phyloP scores from a whole-genome alignment of 2,888 invertebrate species.

The Plagodis pulveraria region DNA sequence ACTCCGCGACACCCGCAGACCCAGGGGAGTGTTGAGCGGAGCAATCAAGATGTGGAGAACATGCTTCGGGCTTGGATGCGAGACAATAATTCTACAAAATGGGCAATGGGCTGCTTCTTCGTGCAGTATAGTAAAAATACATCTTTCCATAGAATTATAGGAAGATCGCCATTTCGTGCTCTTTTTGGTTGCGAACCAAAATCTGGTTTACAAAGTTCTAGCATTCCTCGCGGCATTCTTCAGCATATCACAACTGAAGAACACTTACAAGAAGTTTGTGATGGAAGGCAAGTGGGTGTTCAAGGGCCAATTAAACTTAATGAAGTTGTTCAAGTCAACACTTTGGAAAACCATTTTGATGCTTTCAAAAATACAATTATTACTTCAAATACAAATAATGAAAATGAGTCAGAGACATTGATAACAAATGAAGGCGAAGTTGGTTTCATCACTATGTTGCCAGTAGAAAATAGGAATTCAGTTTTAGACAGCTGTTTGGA shows the following conservation, averaged over 20 bases:
- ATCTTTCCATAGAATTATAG: constrained; percentile 38
- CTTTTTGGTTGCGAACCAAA: constrained; percentile 42
- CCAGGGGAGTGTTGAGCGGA: constrained; percentile 33
- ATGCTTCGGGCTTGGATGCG: constrained; percentile 46
- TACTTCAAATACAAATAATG: neutral
- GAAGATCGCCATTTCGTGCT: constrained; percentile 41
- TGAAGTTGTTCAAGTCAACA: neutral
- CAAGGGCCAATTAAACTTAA: constrained; percentile 1
- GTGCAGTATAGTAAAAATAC: constrained; percentile 44
- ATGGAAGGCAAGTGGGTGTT: neutral
- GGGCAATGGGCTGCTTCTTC: constrained; percentile 44
- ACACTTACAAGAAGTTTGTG: constrained; percentile 11
- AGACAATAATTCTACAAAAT: constrained; percentile 45
- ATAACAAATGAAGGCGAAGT: too few relatives aligned
- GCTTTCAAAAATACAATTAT: neutral
- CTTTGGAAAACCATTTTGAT: neutral
- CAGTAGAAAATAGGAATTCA: too few relatives aligned
- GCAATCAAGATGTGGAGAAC: constrained; percentile 43
- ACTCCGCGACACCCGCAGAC: constrained; percentile 30
- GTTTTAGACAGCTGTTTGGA: too few relatives aligned
- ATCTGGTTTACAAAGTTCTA: constrained; percentile 10
- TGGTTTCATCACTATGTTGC: too few relatives aligned
- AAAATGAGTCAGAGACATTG: too few relatives aligned
- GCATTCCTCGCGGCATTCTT: neutral
- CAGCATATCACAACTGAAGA: constrained; percentile 19